Evolutionary conservation across 1,140 invertebrate species (phyloP).

Genomic region (Belonocnema kinseyi): DNA sequence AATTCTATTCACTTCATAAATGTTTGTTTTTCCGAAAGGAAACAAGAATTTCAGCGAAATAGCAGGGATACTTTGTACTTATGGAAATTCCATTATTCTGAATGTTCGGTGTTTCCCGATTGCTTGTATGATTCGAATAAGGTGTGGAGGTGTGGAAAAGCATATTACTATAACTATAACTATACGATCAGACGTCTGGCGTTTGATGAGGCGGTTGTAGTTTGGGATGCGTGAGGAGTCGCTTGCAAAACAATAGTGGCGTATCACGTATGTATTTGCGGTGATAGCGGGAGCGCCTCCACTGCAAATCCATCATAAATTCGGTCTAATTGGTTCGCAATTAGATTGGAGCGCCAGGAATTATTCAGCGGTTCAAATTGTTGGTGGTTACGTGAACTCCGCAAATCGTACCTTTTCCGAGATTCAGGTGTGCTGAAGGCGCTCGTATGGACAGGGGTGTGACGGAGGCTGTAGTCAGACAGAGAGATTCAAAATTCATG

Average conservation of each 20-base stretch:
- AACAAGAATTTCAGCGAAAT: too few relatives aligned
- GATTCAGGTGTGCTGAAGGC: slow-evolving; percentile 11
- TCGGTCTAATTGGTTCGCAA: slow-evolving; percentile 73
- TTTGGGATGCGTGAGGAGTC: slow-evolving; percentile 3
- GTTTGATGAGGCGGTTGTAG: slow-evolving; percentile 49
- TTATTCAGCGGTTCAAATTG: slow-evolving; percentile 73
- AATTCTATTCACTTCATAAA: too few relatives aligned
- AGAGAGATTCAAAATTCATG: slow-evolving; percentile 68
- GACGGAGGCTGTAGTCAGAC: slow-evolving; percentile 43
- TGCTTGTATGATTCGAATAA: neutral
- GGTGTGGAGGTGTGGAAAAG: neutral
- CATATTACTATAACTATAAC: slow-evolving; percentile 20
- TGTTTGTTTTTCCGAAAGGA: too few relatives aligned
- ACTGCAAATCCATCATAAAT: slow-evolving; percentile 69
- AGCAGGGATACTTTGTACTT: too few relatives aligned
- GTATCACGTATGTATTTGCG: slow-evolving; percentile 48
- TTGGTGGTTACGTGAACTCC: slow-evolving; percentile 69
- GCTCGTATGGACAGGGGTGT: slow-evolving; percentile 40
- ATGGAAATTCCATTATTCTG: neutral
- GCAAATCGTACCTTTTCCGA: slow-evolving; percentile 58
- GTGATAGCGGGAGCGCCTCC: slow-evolving; percentile 49
- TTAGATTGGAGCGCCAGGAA: slow-evolving; percentile 72
- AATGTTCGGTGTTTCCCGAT: neutral
- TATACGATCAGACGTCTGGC: slow-evolving; percentile 42
- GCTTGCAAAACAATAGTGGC: slow-evolving; percentile 45